Conservation (phyloP, 2,888 invertebrate species). For the Autographa gamma region DNA sequence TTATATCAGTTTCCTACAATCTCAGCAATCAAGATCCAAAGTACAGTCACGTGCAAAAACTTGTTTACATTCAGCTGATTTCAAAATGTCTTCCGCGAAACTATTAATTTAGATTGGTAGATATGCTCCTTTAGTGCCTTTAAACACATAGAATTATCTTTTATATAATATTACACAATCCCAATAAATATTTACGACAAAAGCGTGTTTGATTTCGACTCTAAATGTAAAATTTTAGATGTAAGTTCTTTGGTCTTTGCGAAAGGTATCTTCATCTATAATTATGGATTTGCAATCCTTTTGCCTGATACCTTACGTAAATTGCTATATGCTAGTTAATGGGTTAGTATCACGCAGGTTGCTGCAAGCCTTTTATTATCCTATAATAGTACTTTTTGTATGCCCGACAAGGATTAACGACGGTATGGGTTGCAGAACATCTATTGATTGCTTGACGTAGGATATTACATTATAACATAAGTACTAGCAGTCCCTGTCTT, state of each 20-base stretch:
- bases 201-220: no score
- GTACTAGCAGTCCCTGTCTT: not conserved
- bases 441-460: not conserved
- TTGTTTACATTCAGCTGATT: conserved; percentile 1
- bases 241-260: not conserved
- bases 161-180: not conserved
- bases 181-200: not conserved
- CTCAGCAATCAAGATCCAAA: not conserved
- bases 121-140: not conserved
- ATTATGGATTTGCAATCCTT: not conserved
- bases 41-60: not conserved
- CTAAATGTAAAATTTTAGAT: not conserved
- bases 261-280: not conserved
- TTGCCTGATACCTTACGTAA: not conserved
- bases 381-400: not conserved
- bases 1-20: conserved; percentile 1
- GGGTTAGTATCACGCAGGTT: not conserved
- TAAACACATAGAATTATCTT: not conserved
- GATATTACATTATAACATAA: not conserved
- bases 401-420: not conserved
- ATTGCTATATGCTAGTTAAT: not conserved
- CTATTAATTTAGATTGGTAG: not conserved
- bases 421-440: not conserved
- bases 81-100: conserved; percentile 4
- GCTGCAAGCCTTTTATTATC: not conserved